These are phyloP conservation scores for Slavum lentiscoides DNA, from an alignment of 2,888 invertebrate genomes.

Conservation along the genomic window DNA sequence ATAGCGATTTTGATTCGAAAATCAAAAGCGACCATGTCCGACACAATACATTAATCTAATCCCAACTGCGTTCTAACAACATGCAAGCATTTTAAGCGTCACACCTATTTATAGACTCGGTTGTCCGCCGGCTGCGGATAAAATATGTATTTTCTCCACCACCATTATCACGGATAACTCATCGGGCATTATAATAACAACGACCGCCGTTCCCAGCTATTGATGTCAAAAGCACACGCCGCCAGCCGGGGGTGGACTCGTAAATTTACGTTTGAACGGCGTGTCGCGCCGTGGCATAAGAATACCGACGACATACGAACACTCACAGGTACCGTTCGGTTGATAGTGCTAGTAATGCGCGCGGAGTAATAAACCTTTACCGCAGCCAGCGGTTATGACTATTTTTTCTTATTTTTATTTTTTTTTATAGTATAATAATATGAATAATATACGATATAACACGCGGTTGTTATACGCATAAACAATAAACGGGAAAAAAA, in stretches of 20 bases:
- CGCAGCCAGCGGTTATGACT: too few relatives aligned
- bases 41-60: too few relatives aligned
- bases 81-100: too few relatives aligned
- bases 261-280: slow-evolving; percentile 20
- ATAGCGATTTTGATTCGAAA: too few relatives aligned
- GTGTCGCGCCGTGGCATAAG: not conserved
- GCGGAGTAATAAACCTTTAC: too few relatives aligned
- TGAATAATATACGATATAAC: too few relatives aligned
- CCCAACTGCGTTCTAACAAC: too few relatives aligned
- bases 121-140: not conserved
- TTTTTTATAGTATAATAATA: too few relatives aligned
- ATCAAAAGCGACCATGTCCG: too few relatives aligned
- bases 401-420: too few relatives aligned
- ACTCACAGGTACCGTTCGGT: not conserved
- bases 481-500: too few relatives aligned
- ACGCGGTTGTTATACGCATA: too few relatives aligned
- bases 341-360: not conserved
- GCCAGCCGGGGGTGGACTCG: not conserved
- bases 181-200: not conserved
- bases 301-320: not conserved
- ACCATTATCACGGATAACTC: not conserved
- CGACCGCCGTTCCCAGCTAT: not conserved
- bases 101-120: not conserved
- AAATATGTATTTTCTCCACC: not conserved
- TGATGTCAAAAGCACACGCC: not conserved